Conservation (phyloP, 2,888 invertebrate genomes). For the Eucera pruinosa region DNA sequence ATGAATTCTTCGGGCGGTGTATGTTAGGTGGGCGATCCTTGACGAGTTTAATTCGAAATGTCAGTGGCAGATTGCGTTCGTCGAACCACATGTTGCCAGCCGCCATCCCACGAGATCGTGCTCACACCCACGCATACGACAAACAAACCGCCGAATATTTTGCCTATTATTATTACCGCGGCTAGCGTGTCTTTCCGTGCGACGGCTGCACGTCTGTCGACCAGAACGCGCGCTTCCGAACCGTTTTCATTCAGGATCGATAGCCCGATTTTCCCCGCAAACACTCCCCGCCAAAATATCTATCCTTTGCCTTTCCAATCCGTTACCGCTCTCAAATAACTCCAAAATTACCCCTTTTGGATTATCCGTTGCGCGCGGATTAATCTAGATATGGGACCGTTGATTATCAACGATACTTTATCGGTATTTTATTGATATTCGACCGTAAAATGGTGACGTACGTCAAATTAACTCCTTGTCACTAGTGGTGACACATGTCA, state of each 20-base stretch:
- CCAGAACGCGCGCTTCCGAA: constrained; percentile 2
- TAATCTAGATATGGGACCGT: too few relatives aligned
- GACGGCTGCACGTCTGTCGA: constrained; percentile 50
- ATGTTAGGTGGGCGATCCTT: constrained; percentile 60
- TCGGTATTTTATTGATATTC: too few relatives aligned
- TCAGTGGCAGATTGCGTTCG: constrained; percentile 79
- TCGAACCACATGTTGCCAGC: constrained; percentile 77
- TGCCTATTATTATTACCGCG: constrained; percentile 61
- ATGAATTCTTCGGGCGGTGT: constrained; percentile 10
- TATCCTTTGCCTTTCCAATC: too few relatives aligned
- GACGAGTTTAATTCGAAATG: constrained; percentile 70
- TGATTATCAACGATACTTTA: too few relatives aligned
- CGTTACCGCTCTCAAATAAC: too few relatives aligned
- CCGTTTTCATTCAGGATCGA: constrained; percentile 43
- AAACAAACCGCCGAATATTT: constrained; percentile 64
- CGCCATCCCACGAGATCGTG: constrained; percentile 57
- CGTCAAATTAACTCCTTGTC: too few relatives aligned
- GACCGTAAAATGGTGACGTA: too few relatives aligned
- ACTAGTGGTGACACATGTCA: too few relatives aligned
- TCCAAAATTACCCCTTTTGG: too few relatives aligned
- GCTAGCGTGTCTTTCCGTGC: constrained; percentile 41
- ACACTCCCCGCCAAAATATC: not conserved
- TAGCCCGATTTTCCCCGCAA: constrained; percentile 24
- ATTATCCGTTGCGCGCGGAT: too few relatives aligned
- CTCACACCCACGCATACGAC: constrained; percentile 47